Evolutionary conservation across 2,888 invertebrate species (phyloP).

Genomic region (Caenorhabditis sinica): DNA sequence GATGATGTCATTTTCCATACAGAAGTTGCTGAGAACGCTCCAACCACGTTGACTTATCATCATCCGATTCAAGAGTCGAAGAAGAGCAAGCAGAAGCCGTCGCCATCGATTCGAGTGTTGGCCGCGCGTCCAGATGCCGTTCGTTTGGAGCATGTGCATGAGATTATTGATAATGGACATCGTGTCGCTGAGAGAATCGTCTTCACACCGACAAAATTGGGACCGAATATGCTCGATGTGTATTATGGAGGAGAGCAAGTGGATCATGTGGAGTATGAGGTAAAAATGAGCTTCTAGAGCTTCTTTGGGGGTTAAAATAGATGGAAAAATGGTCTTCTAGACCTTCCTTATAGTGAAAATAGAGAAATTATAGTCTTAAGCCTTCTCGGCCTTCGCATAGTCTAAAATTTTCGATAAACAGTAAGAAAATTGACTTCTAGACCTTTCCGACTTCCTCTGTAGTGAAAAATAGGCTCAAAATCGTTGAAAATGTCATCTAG

Average conservation of each 20-base stretch:
- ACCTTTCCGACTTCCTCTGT: too few relatives aligned
- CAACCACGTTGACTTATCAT: constrained; percentile 29
- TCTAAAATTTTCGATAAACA: too few relatives aligned
- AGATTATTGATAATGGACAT: constrained; percentile 46
- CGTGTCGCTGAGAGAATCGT: constrained; percentile 42
- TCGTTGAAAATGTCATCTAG: too few relatives aligned
- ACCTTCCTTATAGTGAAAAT: too few relatives aligned
- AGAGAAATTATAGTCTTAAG: too few relatives aligned
- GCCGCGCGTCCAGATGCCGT: constrained; percentile 63
- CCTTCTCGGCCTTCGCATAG: too few relatives aligned
- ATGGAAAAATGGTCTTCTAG: neutral
- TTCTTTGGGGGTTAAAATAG: neutral
- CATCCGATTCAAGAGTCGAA: constrained; percentile 40
- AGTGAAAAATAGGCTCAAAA: too few relatives aligned
- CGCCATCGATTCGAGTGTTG: constrained; percentile 40
- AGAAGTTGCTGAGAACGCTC: constrained; percentile 39
- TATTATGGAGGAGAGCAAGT: constrained; percentile 68
- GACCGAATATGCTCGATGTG: constrained; percentile 61
- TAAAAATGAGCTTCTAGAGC: constrained; percentile 6
- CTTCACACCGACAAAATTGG: constrained; percentile 59
- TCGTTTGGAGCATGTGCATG: constrained; percentile 47
- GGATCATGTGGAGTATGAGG: constrained; percentile 68
- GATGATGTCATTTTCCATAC: constrained; percentile 25
- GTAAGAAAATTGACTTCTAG: too few relatives aligned
- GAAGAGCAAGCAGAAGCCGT: constrained; percentile 32